Base-by-base conservation (phyloP, 2,888 invertebrate genomes). In the Drosophila fungiperda region DNA sequence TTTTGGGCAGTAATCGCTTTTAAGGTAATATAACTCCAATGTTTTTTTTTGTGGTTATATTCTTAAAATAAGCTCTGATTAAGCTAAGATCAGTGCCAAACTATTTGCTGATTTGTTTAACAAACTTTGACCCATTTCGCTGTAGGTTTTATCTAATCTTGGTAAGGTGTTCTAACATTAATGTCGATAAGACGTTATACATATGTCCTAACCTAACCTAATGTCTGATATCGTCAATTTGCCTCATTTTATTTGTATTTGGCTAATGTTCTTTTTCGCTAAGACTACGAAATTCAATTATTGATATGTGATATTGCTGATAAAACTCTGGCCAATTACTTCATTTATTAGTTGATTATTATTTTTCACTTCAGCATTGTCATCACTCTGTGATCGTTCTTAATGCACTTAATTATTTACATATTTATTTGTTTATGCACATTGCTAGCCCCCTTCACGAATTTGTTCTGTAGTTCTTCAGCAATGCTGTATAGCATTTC, bases 401-500 rank as follows among this genome's bases (percentile, higher is more conserved):
- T 23, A 59, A 65, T 42, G n/a, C 50, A 42, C 15, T 40, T 50
- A 33, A 58, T 49, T 50, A 58, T 48, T 48, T 29, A 54, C 15
- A 45, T n/a, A 48, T 33, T 17, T 35, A 48, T 8, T 7, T 48
- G 29, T 33, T 17, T 45, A 35, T n/a, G 11, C 6, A 32, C 11
- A 2, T 36, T 63, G 32, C 20, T 11, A 33, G 38, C 40, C 33
- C 42, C 11, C n/a, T 23, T 23, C 23, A 9, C 6, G 23, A 17
- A 17, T 32, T 7, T 52, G 35, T 57, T 42, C 26, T 45, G 17
- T 38, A 54, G 17, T 42, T 58, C 23, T 33, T 26, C 8, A 8
- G 35, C n/a, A 3, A 15, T 33, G 29, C 62, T 45, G 12, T 64
- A 52, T 62, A 9, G 36, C 72, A 65, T 54, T 74, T 42, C 29